Evolutionary conservation across 2,113 vertebrate species (phyloP), one percentile per base, ranked within the genome.

Genomic region (Rattus rattus): DNA sequence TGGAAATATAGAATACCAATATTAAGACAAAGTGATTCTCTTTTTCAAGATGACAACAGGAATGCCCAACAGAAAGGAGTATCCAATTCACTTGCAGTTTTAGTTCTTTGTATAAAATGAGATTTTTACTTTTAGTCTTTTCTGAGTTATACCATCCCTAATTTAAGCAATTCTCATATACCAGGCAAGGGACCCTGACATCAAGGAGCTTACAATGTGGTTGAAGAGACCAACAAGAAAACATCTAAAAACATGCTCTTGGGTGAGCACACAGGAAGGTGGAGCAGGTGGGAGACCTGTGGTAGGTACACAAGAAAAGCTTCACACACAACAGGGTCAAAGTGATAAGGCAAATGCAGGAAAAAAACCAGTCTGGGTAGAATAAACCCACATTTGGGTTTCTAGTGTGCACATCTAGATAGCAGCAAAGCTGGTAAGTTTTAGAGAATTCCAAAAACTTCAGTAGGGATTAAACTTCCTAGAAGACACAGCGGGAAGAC

Each of bases 91-190:
- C 39, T 47, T 93, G 72, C 1, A 56, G 49, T 49, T 91, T 47
- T 2, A 86, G 81, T 93, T 89, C 73, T 92, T 67, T 96, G 94
- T 75, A 80, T 76, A 97, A 92, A 96, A 90, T 63, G 39, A 7
- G 14, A 89, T 8, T 80, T 94, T 92, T 72, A 10, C 59, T 92
- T 96, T 95, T 63, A 70, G 91, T 84, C 24, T 65, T 52, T 93
- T 79, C 24, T 89, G 36, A 92, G 16, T 80, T n/a, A 39, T 61
- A 81, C 30, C 30, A 70, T 84, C 52, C 67, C 93, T 10, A 76
- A 65, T 81, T 88, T 54, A 73, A 88, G 91, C 8, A 88, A 61
- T 67, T 93, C 79, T 95, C 59, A 20, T 0, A 80, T 3, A 28
- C 9, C 88, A 87, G 33, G 13, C 10, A 70, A 43, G 17, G 39